Evolutionary conservation across 2,797 vertebrate species (phyloP).

Genomic region (Esox lucius): DNA sequence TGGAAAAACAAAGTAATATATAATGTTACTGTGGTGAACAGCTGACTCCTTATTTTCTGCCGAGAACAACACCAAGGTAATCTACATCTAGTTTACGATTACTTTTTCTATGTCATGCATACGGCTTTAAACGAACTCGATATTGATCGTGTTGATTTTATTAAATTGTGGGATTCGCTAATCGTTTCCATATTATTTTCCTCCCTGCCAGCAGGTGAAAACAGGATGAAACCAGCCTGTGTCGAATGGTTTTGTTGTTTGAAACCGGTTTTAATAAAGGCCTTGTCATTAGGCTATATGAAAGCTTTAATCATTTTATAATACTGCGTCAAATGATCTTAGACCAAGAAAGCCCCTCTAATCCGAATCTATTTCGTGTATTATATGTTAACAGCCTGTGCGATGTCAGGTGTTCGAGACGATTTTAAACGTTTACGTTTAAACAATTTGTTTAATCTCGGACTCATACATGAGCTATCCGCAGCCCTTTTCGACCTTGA

Average conservation of each 20-base stretch:
- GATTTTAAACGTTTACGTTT: not conserved
- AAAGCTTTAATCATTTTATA: not conserved
- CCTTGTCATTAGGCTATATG: not conserved
- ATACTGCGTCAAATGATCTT: not conserved
- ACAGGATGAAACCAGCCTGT: slow-evolving; percentile 12
- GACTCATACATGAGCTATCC: not conserved
- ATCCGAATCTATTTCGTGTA: not conserved
- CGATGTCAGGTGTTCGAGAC: slow-evolving; percentile 1
- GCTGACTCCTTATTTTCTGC: not conserved
- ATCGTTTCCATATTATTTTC: not conserved
- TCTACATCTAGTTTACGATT: not conserved
- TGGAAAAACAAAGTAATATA: not conserved
- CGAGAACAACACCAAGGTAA: not conserved
- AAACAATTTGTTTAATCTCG: not conserved
- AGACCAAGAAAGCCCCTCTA: not conserved
- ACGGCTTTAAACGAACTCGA: not conserved
- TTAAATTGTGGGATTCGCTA: not conserved
- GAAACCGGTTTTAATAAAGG: not conserved
- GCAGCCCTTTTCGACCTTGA: not conserved
- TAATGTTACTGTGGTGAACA: slow-evolving; percentile 10
- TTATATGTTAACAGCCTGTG: not conserved
- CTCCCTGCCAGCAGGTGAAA: slow-evolving; percentile 1
- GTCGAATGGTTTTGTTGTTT: not conserved
- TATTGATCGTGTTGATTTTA: not conserved
- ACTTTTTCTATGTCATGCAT: not conserved